These are phyloP conservation scores for Vipera ursinii DNA, from an alignment of 2,797 vertebrate species.

Conservation along the genomic window DNA sequence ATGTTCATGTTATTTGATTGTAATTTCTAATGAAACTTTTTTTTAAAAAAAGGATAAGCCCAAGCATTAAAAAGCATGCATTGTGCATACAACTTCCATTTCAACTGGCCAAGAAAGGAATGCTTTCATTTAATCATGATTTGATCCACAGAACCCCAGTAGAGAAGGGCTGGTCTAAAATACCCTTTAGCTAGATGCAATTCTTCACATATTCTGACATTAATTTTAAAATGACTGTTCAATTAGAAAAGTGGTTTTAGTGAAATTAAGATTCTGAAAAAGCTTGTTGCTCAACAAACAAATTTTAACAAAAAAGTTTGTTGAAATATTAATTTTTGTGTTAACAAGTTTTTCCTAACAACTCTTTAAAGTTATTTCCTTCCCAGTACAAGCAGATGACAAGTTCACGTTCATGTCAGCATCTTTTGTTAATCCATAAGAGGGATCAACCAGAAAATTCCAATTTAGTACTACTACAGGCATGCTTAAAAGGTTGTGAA, in stretches of 20 bases:
- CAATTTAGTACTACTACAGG: not conserved
- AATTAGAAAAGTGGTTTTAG: not conserved
- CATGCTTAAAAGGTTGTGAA: too few relatives aligned
- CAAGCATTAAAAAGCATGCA: not conserved
- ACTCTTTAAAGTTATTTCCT: not conserved
- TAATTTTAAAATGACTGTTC: not conserved
- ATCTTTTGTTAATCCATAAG: not conserved
- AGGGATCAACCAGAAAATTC: not conserved
- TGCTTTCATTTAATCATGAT: not conserved
- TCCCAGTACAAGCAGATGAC: not conserved
- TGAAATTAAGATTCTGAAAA: not conserved
- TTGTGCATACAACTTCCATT: not conserved
- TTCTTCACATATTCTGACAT: not conserved
- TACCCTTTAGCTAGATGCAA: not conserved
- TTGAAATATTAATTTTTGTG: not conserved
- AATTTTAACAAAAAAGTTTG: too few relatives aligned
- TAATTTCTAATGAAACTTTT: too few relatives aligned
- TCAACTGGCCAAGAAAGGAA: not conserved
- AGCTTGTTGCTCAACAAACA: not conserved
- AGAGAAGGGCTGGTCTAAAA: not conserved
- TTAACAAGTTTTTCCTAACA: not conserved
- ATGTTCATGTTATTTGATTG: too few relatives aligned
- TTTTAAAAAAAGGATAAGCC: not conserved
- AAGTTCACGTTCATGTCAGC: not conserved
- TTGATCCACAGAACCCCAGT: not conserved